Conservation (phyloP, 1,140 invertebrate genomes). For the Drosophila jambulina region DNA sequence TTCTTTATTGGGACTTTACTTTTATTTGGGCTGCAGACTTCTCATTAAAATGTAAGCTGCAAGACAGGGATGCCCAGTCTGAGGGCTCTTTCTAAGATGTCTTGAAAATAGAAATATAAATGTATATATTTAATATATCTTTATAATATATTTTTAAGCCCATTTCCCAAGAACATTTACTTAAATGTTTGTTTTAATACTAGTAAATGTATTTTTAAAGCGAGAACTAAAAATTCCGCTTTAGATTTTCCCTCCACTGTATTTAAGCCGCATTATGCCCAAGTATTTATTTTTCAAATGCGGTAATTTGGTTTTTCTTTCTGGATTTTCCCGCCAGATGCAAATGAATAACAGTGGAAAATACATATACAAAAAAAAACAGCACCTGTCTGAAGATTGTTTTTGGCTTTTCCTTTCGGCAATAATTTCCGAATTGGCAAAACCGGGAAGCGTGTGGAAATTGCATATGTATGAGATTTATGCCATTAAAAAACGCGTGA, state of each 20-base stretch:
- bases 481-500: constrained; percentile 77
- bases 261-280: constrained; percentile 21
- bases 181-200: too few species aligned
- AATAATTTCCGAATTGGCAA: constrained; percentile 81
- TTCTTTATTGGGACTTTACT: constrained; percentile 3
- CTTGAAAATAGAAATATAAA: too few species aligned
- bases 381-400: constrained; percentile 64
- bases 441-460: constrained; percentile 44
- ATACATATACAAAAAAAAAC: constrained; percentile 13
- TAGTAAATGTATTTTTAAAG: too few species aligned
- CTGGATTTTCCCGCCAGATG: constrained; percentile 31
- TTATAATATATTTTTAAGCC: not conserved
- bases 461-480: constrained; percentile 84
- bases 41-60: not conserved
- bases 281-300: constrained; percentile 63
- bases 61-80: not conserved
- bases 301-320: constrained; percentile 76
- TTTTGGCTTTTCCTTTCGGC: constrained; percentile 43
- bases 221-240: too few species aligned
- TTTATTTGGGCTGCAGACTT: constrained; percentile 49
- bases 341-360: constrained; percentile 35
- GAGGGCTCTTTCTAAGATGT: too few species aligned
- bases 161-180: not conserved
- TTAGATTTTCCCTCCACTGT: constrained; percentile 54
- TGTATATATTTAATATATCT: not conserved